Conservation (phyloP, 2,797 vertebrate species). For the Phoebastria nigripes region DNA sequence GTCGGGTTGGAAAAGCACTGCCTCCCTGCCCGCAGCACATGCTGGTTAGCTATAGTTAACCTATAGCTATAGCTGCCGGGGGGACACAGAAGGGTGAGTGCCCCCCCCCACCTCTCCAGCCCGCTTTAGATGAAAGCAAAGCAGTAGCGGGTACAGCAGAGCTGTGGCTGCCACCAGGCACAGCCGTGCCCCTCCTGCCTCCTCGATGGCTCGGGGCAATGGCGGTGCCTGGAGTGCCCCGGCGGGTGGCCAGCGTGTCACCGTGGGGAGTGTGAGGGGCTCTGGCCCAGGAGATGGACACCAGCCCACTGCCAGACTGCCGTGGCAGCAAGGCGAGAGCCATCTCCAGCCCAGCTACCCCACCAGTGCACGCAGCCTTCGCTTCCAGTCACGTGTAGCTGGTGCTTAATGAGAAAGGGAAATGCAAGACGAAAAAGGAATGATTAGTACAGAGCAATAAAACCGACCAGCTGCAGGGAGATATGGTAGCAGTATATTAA, state of each 20-base stretch:
- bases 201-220: accelerated
- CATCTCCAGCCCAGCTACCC: background rate
- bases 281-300: background rate
- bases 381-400: accelerated
- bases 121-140: background rate
- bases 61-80: background rate
- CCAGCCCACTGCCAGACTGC: background rate
- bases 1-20: background rate
- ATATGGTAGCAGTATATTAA: slow-evolving; percentile 9
- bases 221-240: slow-evolving; percentile 76
- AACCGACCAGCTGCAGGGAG: background rate
- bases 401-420: background rate
- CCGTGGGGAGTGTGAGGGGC: background rate
- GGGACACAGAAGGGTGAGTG: background rate
- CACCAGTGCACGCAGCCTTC: accelerated
- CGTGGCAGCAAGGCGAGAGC: background rate
- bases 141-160: background rate
- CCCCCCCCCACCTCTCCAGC: background rate
- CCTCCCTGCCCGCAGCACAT: accelerated
- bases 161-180: background rate
- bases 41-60: background rate
- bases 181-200: background rate
- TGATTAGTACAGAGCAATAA: background rate
- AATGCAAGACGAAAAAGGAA: background rate
- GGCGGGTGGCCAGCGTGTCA: slow-evolving; percentile 82